Evolutionary conservation across 2,888 invertebrate genomes (phyloP).

Genomic region (Deilephila elpenor): DNA sequence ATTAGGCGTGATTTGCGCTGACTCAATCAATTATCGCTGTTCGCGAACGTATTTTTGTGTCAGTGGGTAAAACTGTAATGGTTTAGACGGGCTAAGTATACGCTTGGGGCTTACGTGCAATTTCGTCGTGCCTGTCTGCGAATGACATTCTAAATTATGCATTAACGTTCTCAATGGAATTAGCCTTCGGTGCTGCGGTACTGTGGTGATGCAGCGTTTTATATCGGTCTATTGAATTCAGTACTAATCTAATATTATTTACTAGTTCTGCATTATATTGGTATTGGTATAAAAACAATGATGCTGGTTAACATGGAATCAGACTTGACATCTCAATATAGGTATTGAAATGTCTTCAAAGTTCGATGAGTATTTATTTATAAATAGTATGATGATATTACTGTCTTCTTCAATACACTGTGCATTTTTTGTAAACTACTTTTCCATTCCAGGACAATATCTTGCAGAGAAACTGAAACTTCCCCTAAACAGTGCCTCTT

Average conservation of each 20-base stretch:
- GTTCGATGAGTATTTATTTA: too few relatives aligned
- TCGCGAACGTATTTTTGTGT: constrained; percentile 51
- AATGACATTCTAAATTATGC: constrained; percentile 1
- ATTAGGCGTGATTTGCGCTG: constrained; percentile 47
- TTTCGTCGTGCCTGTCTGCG: constrained; percentile 3
- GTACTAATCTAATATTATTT: neutral
- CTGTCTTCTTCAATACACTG: too few relatives aligned
- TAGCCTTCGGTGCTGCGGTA: neutral
- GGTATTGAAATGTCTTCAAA: too few relatives aligned
- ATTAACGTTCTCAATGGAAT: neutral
- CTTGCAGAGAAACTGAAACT: too few relatives aligned
- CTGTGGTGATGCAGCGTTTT: constrained; percentile 11
- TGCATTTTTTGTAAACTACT: too few relatives aligned
- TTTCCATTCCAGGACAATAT: too few relatives aligned
- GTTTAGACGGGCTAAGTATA: constrained; percentile 35
- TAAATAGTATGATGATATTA: too few relatives aligned
- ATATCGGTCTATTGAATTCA: neutral
- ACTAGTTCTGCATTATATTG: neutral
- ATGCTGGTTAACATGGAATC: too few relatives aligned
- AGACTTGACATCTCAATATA: too few relatives aligned
- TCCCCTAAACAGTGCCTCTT: too few relatives aligned
- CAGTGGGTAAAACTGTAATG: constrained; percentile 51
- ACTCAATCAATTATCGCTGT: constrained; percentile 54
- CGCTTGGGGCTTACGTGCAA: constrained; percentile 24
- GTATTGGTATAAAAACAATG: too few relatives aligned